Base-by-base conservation (phyloP, 2,888 invertebrate species). In the Brachypalpus laphriformis region DNA sequence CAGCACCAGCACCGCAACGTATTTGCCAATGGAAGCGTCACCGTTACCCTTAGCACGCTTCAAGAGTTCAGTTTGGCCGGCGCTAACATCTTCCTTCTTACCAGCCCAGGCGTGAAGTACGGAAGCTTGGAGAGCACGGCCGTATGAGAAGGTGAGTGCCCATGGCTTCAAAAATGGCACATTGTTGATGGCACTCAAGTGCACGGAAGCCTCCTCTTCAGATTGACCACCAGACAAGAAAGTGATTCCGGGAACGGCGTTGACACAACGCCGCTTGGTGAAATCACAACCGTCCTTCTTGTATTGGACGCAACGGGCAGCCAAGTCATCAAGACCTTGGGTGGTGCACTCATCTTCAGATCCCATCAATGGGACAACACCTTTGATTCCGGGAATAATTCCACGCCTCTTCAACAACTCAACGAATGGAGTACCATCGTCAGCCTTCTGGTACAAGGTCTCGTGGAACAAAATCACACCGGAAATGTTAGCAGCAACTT, bases 401-500 rank as follows among this genome's bases (percentile, higher is more conserved):
- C 97, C 96, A 85, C 96, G 95, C 92, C 97, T 95, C 93, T 96
- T 96, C 91, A 98, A 92, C 74, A 98, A 92, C 83, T 97, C 94
- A 31, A 97, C 95, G 92, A 98, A 96, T 3, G 97, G 96, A 1
- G 96, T 96, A 87, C 95, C 94, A 90, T 98, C 96, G 87, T 97
- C 97, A 66, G 97, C 94, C 93, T 98, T 98, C 94, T 99, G 99
- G 94, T 99, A 98, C 82, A 99, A 94, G 3, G 99, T 99, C 93
- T 99, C 99, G 93, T 99, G 98, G 95, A 97, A 99, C 88, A 99
- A 94, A 91, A 99, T 99, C 74, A 99, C 99, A 42, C 99, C 99
- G 71, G 98, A 98, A 91, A 99, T 96, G 93, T 97, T 95, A 88
- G 97, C 94, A 28, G 94, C 93, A 87, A 96, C 90, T 66, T 93